Evolutionary conservation across 2,888 invertebrate species (phyloP).

Genomic region (Cremastinae sp.): DNA sequence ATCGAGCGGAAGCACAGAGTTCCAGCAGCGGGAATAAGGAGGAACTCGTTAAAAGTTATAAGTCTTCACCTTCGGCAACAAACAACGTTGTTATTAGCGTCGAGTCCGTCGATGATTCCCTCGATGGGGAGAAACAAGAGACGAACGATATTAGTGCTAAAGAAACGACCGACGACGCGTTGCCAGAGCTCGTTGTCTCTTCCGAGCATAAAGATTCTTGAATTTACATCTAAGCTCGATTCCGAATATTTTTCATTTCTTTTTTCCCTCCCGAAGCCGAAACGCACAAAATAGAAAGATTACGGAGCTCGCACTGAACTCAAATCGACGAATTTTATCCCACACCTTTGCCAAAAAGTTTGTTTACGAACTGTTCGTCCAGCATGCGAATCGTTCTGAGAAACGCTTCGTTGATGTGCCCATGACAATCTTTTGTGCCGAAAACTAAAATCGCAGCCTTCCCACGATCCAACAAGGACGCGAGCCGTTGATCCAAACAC

Average conservation of each 20-base stretch:
- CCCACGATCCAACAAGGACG: conserved; percentile 2
- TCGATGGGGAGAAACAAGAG: conserved; percentile 16
- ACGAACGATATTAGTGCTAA: conserved; percentile 13
- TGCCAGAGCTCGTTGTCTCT: conserved; percentile 3
- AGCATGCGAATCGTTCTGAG: too few species aligned
- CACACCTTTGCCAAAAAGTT: too few species aligned
- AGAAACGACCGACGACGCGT: conserved; percentile 6
- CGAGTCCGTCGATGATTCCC: conserved; percentile 40
- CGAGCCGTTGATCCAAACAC: conserved; percentile 8
- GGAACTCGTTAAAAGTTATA: not conserved
- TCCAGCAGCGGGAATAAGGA: conserved; percentile 17
- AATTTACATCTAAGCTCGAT: not conserved
- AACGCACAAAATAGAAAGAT: too few species aligned
- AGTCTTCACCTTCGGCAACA: conserved; percentile 5
- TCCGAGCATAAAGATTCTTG: conserved; percentile 17
- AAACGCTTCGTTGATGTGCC: conserved; percentile 61
- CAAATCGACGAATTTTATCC: too few species aligned
- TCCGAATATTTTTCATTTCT: conserved; percentile 10
- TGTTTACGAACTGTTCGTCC: too few species aligned
- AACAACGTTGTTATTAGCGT: conserved; percentile 40
- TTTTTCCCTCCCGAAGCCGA: not conserved
- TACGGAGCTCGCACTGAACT: too few species aligned
- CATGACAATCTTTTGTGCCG: conserved; percentile 75
- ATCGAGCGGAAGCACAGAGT: not conserved
- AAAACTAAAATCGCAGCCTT: conserved; percentile 29